Base-by-base conservation (phyloP, 2,888 invertebrate species). In the Drosophila atroscutellata region DNA sequence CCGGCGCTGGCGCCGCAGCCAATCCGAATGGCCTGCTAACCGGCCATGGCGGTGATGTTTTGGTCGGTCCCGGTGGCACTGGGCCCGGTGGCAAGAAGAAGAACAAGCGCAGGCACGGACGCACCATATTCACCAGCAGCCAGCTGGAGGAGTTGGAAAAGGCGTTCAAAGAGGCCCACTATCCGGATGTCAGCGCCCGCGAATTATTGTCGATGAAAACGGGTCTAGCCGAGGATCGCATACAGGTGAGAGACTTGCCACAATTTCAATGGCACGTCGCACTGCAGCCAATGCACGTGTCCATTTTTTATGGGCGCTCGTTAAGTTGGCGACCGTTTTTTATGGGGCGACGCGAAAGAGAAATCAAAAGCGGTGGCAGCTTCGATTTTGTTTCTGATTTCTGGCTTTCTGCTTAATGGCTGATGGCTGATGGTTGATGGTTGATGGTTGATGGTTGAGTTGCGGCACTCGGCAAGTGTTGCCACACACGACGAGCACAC, bases 101-200 rank as follows among this genome's bases (percentile, higher is more conserved):
- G 95, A 98, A 98, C 94, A 98, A 98, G 94, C 95, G 98, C 91
- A 95, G 98, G 92, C 98, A 98, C 94, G 96, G 96, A 94, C 97
- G 99, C 94, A 99, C 99, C 89, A 99, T 99, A 94, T 99, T 99
- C 95, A 99, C 99, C 84, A 98, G 98, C 93, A 99, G 98, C 95
- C 99, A 99, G 94, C 95, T 99, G 94, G 99, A 99, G 94, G 99
- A 99, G 94, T 95, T 99, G 93, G 99, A 99, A 94, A 98, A 99
- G 94, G 98, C 99, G 34, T 99, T 99, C 95, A 98, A 99, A 94
- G 99, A 99, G 93, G 99, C 99, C 52, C 99, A 99, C 94, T 99
- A 99, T 94, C 99, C 99, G 9, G 99, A 99, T 94, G 99, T 99
- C 81, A 99, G 99, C 94, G 99, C 99, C 62, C 94, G 99, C 67